Evolutionary conservation across 1,140 invertebrate genomes (phyloP).

Genomic region (Cecropterus lyciades): DNA sequence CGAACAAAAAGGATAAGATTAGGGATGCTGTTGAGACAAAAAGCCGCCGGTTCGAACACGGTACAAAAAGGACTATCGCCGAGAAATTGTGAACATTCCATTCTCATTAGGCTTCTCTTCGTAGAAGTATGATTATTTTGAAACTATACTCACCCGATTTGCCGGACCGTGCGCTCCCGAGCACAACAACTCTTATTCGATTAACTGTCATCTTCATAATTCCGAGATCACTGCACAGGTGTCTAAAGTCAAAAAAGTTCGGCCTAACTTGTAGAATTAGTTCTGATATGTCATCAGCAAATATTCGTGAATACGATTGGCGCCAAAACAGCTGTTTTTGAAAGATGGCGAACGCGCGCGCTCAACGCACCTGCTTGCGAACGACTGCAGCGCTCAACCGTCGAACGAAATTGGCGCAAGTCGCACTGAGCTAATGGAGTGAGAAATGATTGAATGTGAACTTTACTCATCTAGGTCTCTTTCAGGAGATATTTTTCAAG

Average conservation of each 20-base stretch:
- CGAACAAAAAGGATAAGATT: conserved; percentile 38
- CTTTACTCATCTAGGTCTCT: conserved; percentile 16
- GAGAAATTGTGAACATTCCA: conserved; percentile 33
- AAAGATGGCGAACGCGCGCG: conserved; percentile 68
- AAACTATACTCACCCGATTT: conserved; percentile 84
- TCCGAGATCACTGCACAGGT: conserved; percentile 64
- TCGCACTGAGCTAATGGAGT: conserved; percentile 59
- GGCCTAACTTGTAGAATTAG: conserved; percentile 45
- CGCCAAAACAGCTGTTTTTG: conserved; percentile 66
- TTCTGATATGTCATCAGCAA: conserved; percentile 42
- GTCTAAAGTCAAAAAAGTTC: conserved; percentile 48
- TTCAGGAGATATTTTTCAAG: conserved; percentile 1
- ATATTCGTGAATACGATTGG: conserved; percentile 48
- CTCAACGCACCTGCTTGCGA: conserved; percentile 75
- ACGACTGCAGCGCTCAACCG: conserved; percentile 65
- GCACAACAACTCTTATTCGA: conserved; percentile 89
- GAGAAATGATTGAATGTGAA: conserved; percentile 49
- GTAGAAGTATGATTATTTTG: conserved; percentile 41
- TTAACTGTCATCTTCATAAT: conserved; percentile 85
- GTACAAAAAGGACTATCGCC: conserved; percentile 26
- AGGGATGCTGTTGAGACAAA: conserved; percentile 34
- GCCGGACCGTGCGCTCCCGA: conserved; percentile 88
- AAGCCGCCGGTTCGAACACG: conserved; percentile 22
- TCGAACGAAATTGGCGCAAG: conserved; percentile 70
- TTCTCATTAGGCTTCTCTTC: conserved; percentile 36